Evolutionary conservation across 2,113 vertebrate genomes (phyloP).

Genomic region (Semnornis frantzii): DNA sequence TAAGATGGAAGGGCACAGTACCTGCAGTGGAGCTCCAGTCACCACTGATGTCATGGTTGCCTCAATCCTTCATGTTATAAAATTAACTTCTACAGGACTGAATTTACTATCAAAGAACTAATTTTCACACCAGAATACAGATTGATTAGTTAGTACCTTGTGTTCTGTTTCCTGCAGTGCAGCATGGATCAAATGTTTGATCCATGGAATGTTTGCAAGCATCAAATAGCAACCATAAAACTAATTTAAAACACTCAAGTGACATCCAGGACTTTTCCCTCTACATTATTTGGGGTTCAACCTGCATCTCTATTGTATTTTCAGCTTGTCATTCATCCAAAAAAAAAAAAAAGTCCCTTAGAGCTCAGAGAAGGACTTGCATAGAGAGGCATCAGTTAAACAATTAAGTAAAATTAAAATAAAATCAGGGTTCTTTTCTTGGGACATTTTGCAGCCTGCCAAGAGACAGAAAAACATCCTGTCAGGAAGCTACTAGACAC

Average conservation of each 20-base stretch:
- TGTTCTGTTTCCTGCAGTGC: accelerated
- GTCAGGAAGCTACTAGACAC: neutral
- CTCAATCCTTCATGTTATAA: neutral
- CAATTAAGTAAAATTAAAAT: neutral
- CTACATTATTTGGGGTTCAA: neutral
- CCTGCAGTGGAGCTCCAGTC: neutral
- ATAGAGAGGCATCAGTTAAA: neutral
- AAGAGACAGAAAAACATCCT: neutral
- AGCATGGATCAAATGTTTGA: neutral
- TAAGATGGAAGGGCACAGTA: neutral
- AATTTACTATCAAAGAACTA: neutral
- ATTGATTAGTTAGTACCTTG: neutral
- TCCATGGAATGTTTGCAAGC: neutral
- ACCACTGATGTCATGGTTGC: neutral
- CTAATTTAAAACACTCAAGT: neutral
- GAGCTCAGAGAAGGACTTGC: neutral
- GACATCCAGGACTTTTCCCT: neutral
- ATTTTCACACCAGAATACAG: neutral
- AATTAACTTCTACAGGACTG: neutral
- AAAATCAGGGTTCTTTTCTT: neutral
- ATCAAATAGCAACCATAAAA: neutral
- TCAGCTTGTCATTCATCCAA: neutral
- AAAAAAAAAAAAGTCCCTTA: neutral
- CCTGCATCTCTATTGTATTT: neutral
- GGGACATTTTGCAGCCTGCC: neutral